Evolutionary conservation across 2,888 invertebrate genomes (phyloP), one percentile per base, ranked within the genome.

Genomic region (Patella ulyssiponensis): DNA sequence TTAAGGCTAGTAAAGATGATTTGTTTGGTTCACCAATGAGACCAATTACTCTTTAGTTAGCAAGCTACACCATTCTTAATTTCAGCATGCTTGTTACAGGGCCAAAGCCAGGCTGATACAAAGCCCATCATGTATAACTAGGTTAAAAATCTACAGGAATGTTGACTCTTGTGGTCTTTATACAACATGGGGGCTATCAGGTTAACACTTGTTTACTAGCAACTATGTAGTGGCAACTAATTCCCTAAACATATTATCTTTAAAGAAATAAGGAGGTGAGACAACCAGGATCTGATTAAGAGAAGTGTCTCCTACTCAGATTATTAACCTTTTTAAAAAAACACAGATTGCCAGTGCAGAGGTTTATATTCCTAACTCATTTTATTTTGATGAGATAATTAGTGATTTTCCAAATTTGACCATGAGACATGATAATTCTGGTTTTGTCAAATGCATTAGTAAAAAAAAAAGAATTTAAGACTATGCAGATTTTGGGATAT

Each of bases 1-100:
- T 14, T 20, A 64, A 64, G 44, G 23, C 64, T 64, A 23, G 23
- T 20, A 64, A 23, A 23, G 23, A 64, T 64, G 64, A 64, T 64
- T 64, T 64, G 64, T 64, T 64, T 64, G 23, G 64, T 64, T 44
- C 20, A 64, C 20, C 64, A 64, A 64, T 64, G 64, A 64, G 64
- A 64, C 20, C 64, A 64, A 64, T 64, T 64, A 64, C 64, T 64
- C 64, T 64, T 64, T 64, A 64, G 64, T 64, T 64, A 64, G 64
- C 20, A 64, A 64, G 64, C 64, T 64, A 64, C 64, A 64, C 64
- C 64, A 64, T 64, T 64, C 64, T 23, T 23, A 23, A 64, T 64
- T 20, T 64, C 20, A 64, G 20, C 64, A 64, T 64, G 23, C 64
- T 64, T 20, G 23, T 64, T 64, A 64, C 64, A 64, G 64, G 64